Evolutionary conservation across 1,140 invertebrate genomes (phyloP), one percentile per base, ranked within the genome.

Genomic region (Meloidogyne hapla): DNA sequence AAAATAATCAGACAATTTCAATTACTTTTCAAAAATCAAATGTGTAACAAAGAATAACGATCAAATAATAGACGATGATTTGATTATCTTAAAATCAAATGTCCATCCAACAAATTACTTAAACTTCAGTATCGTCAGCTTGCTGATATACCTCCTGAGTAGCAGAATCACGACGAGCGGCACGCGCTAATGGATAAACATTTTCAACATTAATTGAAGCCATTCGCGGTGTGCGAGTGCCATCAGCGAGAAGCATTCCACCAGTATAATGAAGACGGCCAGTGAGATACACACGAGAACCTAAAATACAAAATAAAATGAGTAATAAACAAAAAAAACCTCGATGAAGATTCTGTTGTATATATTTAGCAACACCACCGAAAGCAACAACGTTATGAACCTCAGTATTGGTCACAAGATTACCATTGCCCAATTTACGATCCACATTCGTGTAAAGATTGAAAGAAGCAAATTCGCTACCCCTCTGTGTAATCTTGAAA

Each of bases 181-280:
- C 45, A 38, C 61, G n/a, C 26, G 72, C 62, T 26, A 77, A 65
- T 13, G 74, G 74, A 23, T 75, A 69, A 56, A 77, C 15, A 62
- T 28, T 76, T 28, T 77, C 76, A 65, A 56, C 67, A 40, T 75
- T 77, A 13, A 77, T 62, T 28, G 72, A 74, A 48, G 69, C 69
- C 48, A 66, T 75, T 23, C 72, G 76, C 12, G 73, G 76, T n/a
- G 63, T 63, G n/a, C 70, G 72, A 25, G 45, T 66, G 9, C 77
- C 77, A 75, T 71, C 74, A 42, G 67, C 66, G 33, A 26, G 26
- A 40, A 65, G 25, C 62, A 13, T 3, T 23, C 78, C 78, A 21
- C 78, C 78, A n/a, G 61, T 79, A 56, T 79, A 79, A 23, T 79
- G 77, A 26, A 79, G 69, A 64, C 78, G 78, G 3, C 78, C 78